Percentiles rank a stretch among this genome's conserved stretches.
Conservation (phyloP, 2,113 vertebrate genomes). For the Onychorhynchus coronatus region DNA sequence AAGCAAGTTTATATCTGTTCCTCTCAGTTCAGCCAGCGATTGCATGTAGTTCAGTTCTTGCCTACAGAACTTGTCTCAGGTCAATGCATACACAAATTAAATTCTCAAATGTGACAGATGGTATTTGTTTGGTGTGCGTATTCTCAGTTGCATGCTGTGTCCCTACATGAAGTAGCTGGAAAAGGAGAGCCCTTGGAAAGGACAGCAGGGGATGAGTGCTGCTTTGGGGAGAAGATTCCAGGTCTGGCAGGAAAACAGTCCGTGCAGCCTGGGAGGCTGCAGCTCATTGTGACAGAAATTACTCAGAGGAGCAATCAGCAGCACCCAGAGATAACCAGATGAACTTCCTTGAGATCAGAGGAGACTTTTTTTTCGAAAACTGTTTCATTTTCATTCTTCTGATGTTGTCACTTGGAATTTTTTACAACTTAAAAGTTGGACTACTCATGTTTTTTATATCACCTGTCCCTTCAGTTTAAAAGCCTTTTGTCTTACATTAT, state of each 20-base stretch:
- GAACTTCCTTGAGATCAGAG: not conserved
- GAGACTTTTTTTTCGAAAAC: not conserved
- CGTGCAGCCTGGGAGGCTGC: not conserved
- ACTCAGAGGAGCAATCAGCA: not conserved
- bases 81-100: conserved; percentile 25
- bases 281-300: not conserved
- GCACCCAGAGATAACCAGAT: not conserved
- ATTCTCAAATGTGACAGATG: conserved; percentile 27
- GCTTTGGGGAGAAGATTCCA: not conserved
- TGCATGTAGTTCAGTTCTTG: not conserved
- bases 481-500: not conserved
- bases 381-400: not conserved
- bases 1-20: not conserved
- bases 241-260: not conserved
- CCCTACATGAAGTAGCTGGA: not conserved
- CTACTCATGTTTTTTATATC: not conserved
- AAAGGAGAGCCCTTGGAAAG: not conserved
- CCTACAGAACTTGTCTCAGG: conserved; percentile 45
- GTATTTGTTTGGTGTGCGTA: not conserved
- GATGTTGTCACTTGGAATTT: not conserved
- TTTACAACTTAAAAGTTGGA: not conserved
- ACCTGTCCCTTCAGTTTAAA: not conserved
- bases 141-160: not conserved
- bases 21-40: not conserved
- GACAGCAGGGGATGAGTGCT: not conserved